Evolutionary conservation across 2,113 vertebrate genomes (phyloP).

Genomic region (Entosphenus tridentatus): DNA sequence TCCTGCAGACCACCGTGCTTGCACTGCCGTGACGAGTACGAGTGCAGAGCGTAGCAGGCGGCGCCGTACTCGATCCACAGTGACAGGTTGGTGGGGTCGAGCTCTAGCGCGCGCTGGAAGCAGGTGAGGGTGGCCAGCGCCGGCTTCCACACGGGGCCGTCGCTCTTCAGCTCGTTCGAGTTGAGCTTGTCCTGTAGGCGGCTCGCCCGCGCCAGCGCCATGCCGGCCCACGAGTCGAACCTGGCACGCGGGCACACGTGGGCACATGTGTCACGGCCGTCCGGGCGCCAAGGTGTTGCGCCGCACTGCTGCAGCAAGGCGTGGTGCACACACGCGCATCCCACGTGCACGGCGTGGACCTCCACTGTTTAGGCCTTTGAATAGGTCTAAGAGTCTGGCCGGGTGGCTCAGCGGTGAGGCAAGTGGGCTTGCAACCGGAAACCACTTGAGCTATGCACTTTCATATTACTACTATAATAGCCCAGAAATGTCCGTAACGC

Average conservation of each 20-base stretch:
- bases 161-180: slow-evolving; percentile 81
- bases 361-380: too few relatives aligned
- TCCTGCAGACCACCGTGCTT: slow-evolving; percentile 70
- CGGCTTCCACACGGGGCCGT: slow-evolving; percentile 85
- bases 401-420: too few relatives aligned
- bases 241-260: slow-evolving; percentile 17
- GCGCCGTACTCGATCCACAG: slow-evolving; percentile 95
- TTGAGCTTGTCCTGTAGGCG: slow-evolving; percentile 93
- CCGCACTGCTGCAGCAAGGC: too few relatives aligned
- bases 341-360: too few relatives aligned
- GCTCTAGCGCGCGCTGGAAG: slow-evolving; percentile 73
- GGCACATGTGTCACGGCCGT: too few relatives aligned
- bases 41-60: slow-evolving; percentile 59
- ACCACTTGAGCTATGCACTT: too few relatives aligned
- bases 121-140: slow-evolving; percentile 62
- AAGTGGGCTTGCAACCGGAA: too few relatives aligned
- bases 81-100: slow-evolving; percentile 65
- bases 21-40: slow-evolving; percentile 72
- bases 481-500: too few relatives aligned
- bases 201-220: slow-evolving; percentile 80
- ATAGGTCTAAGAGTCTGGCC: too few relatives aligned
- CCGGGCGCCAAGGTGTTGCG: too few relatives aligned
- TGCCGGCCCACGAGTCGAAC: slow-evolving; percentile 97
- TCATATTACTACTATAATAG: too few relatives aligned
- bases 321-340: too few relatives aligned